Percentiles rank a stretch among this genome's conserved stretches.
Conservation (phyloP, 2,797 vertebrate species). For the Chromobotia macracanthus region DNA sequence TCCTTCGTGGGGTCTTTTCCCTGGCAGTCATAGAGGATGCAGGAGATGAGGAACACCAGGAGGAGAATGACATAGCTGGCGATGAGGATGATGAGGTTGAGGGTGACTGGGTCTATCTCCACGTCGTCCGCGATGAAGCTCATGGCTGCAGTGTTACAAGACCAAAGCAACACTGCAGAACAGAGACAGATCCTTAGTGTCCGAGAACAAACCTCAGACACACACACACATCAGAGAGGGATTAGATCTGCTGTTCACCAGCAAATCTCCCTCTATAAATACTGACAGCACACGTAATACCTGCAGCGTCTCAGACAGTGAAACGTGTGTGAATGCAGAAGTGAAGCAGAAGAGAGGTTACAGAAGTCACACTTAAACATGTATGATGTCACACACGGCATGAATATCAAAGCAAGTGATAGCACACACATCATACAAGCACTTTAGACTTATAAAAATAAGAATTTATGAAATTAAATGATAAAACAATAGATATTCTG, state of each 20-base stretch:
- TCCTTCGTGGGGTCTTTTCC: conserved; percentile 96
- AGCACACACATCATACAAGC: too few species aligned
- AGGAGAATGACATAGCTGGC: conserved; percentile 94
- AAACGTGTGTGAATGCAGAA: not conserved
- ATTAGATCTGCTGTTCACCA: conserved; percentile 11
- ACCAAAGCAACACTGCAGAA: not conserved
- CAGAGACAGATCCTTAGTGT: conserved; percentile 29
- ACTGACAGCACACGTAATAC: not conserved
- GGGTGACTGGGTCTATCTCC: conserved; percentile 95
- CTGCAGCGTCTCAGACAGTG: not conserved
- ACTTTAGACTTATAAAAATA: too few species aligned
- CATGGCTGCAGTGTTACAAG: conserved; percentile 65
- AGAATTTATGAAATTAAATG: too few species aligned
- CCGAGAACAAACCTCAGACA: not conserved
- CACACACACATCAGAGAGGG: conserved; percentile 5
- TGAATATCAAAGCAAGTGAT: not conserved
- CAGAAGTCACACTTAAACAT: not conserved
- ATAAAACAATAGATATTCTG: too few species aligned
- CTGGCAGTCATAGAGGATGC: conserved; percentile 93
- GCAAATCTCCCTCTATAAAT: conserved; percentile 18
- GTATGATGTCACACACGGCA: not conserved
- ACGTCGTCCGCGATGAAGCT: conserved; percentile 80
- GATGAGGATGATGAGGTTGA: conserved; percentile 95
- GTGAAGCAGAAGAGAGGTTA: not conserved
- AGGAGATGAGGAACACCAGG: conserved; percentile 95